These are phyloP conservation scores for Oxyura jamaicensis DNA, from an alignment of 2,113 vertebrate species.

Conservation along the genomic window DNA sequence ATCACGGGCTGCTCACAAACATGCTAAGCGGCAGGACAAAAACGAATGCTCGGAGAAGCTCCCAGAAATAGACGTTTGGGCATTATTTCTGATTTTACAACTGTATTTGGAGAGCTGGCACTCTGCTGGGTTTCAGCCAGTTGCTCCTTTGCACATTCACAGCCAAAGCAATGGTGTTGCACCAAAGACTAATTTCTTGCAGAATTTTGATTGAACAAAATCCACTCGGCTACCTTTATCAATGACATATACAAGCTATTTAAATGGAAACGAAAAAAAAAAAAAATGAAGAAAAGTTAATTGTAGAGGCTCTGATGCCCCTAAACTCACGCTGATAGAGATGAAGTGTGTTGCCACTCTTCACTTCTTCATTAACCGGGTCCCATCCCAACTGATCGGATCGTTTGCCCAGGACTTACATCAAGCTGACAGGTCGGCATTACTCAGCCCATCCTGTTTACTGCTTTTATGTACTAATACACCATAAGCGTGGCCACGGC, in stretches of 20 bases:
- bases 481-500: not conserved
- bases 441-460: not conserved
- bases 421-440: not conserved
- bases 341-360: fast-evolving
- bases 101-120: not conserved
- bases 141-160: not conserved
- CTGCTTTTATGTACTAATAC: not conserved
- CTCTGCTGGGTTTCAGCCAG: not conserved
- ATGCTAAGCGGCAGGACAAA: not conserved
- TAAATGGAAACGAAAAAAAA: not conserved
- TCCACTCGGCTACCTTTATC: not conserved
- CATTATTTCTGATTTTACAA: not conserved
- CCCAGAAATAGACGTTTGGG: not conserved
- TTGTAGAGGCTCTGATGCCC: not conserved
- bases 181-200: not conserved
- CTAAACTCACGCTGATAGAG: not conserved
- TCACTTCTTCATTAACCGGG: not conserved
- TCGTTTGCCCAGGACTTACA: fast-evolving
- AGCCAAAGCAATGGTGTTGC: not conserved
- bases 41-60: not conserved
- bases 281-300: not conserved
- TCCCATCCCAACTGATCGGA: fast-evolving
- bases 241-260: fast-evolving
- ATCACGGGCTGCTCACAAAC: not conserved
- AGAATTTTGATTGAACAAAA: not conserved